Evolutionary conservation across 2,888 invertebrate species (phyloP).

Genomic region (Lycia hirtaria): DNA sequence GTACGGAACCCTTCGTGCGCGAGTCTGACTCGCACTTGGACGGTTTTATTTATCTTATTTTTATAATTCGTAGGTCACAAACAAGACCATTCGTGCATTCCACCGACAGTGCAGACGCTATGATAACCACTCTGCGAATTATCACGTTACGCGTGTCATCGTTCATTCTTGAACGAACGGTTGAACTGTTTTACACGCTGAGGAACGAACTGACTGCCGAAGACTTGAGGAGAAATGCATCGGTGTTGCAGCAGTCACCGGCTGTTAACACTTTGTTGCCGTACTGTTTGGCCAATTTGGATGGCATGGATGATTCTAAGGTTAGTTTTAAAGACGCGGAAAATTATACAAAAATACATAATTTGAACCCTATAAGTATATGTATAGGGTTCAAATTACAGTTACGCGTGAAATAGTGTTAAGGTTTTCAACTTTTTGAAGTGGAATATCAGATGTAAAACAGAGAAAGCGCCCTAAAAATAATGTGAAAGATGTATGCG

Average conservation of each 20-base stretch:
- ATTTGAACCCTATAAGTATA: no score
- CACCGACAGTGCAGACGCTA: constrained; percentile 59
- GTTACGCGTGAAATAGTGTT: no score
- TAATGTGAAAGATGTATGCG: no score
- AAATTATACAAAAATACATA: not conserved
- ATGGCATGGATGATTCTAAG: constrained; percentile 92
- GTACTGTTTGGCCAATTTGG: constrained; percentile 93
- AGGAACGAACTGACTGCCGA: constrained; percentile 87
- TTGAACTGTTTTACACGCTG: constrained; percentile 91
- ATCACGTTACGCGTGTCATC: constrained; percentile 90
- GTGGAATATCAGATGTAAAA: no score
- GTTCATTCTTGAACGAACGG: constrained; percentile 91
- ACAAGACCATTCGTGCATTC: constrained; percentile 51
- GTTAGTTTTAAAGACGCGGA: constrained; percentile 64
- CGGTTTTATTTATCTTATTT: no score
- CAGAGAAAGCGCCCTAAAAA: no score
- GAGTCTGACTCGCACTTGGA: no score
- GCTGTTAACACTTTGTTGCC: constrained; percentile 92
- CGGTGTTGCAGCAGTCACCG: constrained; percentile 72
- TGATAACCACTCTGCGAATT: constrained; percentile 60
- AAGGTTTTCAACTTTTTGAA: no score
- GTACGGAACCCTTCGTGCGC: no score
- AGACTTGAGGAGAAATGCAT: constrained; percentile 65
- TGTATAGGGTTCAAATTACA: no score
- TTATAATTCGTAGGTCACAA: constrained; percentile 44